Evolutionary conservation across 2,888 invertebrate species (phyloP), one percentile per base, ranked within the genome.

Genomic region (Andrena flavipes): DNA sequence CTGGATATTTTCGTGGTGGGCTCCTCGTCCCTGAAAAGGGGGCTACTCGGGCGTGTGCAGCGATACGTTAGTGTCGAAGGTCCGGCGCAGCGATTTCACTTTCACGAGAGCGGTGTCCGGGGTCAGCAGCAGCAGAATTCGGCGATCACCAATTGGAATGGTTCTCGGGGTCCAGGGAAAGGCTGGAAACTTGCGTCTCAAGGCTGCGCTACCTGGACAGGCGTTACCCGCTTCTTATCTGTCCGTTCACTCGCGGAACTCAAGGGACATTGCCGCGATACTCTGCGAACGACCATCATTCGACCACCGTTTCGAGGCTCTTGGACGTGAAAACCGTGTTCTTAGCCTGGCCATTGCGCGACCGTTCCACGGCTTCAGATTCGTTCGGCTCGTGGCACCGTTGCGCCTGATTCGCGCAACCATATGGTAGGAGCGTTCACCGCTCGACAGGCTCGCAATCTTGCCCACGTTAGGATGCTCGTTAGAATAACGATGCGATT

Each of bases 221-320:
- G 76, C 87, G 87, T 87, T 86, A 74, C 79, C 82, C 77, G 76
- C n/a, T 42, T 71, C 65, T 76, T 71, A 70, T 76, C 75, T 33
- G 72, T 35, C 81, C 85, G 63, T 84, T 84, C 84, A 84, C 83
- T 83, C 84, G 76, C 83, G 70, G 74, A 82, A 83, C 65, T 48
- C 49, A 74, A 73, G 56, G 56, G 48, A 67, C 74, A 54, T 33
- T 56, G 65, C 42, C 48, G 42, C 16, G 69, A 60, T 54, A 20
- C 29, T 29, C 26, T 62, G 60, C 26, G 26, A 42, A 35, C 70
- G 42, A 65, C 30, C 64, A 23, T 54, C 33, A 51, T 49, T 33
- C 33, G n/a, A 42, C 42, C 42, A 42, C 42, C 42, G 42, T 42
- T 42, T 42, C 42, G 42, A 42, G 42, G 42, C 42, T 42, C 13